phyloP scores from a whole-genome alignment of 2,113 vertebrate genomes.

The Daubentonia madagascariensis region DNA sequence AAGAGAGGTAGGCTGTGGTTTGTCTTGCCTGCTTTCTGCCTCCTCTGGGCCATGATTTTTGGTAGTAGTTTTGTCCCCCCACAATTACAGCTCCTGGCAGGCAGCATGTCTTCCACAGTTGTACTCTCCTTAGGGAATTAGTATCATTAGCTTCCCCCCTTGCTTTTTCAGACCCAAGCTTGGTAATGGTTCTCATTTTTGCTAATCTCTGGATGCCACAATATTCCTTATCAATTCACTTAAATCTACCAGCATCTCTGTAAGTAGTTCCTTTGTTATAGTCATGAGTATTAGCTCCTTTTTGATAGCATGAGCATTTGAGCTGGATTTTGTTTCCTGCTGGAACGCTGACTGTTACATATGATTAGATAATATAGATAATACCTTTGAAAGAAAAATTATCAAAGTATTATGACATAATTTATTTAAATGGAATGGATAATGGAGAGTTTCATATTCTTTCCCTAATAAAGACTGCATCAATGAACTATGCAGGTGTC shows the following conservation, averaged over 20 bases:
- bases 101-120: not conserved
- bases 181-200: not conserved
- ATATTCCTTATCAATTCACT: not conserved
- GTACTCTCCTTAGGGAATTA: not conserved
- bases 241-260: not conserved
- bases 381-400: not conserved
- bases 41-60: not conserved
- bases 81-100: not conserved
- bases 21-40: not conserved
- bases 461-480: not conserved
- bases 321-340: not conserved
- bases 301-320: not conserved
- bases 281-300: not conserved
- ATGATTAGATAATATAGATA: not conserved
- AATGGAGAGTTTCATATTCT: not conserved
- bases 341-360: not conserved
- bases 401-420: not conserved
- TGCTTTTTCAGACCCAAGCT: not conserved
- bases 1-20: not conserved
- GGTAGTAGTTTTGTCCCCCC: accelerated
- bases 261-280: not conserved
- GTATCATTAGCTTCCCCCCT: not conserved
- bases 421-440: not conserved
- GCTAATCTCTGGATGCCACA: not conserved
- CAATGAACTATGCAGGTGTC: not conserved